Conservation (phyloP, 2,797 vertebrate species). For the Argya squamiceps region DNA sequence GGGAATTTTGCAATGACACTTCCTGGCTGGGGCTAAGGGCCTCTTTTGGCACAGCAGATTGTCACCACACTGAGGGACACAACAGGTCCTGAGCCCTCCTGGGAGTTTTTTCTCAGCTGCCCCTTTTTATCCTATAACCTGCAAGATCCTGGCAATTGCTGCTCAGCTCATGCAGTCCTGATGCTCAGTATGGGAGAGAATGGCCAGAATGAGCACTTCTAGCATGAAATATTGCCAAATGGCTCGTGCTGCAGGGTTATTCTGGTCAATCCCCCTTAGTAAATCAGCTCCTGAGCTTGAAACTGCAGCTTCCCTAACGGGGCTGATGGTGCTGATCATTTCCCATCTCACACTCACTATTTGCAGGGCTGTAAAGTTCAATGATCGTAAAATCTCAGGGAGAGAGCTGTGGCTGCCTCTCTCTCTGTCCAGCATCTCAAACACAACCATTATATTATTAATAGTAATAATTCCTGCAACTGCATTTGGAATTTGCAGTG, state of each 20-base stretch:
- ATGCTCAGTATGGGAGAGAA: not conserved
- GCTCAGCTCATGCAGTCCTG: not conserved
- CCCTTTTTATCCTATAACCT: not conserved
- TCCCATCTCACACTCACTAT: not conserved
- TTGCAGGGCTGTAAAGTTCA: not conserved
- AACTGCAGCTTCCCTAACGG: not conserved
- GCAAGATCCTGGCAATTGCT: fast-evolving
- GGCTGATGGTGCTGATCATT: not conserved
- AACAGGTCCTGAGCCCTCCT: not conserved
- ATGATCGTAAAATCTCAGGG: not conserved
- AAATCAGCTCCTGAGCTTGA: not conserved
- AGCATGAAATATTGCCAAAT: not conserved
- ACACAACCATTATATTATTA: not conserved
- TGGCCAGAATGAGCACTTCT: not conserved
- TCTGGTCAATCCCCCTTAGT: not conserved
- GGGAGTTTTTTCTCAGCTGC: not conserved
- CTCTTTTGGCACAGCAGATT: not conserved
- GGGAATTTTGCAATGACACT: not conserved
- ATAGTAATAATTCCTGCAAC: conserved; percentile 14
- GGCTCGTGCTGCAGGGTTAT: not conserved
- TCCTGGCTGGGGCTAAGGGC: not conserved
- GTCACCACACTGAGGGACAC: not conserved
- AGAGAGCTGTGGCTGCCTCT: not conserved
- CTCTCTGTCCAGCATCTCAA: not conserved
- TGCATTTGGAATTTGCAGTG: not conserved